Evolutionary conservation across 2,797 vertebrate species (phyloP), one percentile per base, ranked within the genome.

Genomic region (Myotis daubentonii): DNA sequence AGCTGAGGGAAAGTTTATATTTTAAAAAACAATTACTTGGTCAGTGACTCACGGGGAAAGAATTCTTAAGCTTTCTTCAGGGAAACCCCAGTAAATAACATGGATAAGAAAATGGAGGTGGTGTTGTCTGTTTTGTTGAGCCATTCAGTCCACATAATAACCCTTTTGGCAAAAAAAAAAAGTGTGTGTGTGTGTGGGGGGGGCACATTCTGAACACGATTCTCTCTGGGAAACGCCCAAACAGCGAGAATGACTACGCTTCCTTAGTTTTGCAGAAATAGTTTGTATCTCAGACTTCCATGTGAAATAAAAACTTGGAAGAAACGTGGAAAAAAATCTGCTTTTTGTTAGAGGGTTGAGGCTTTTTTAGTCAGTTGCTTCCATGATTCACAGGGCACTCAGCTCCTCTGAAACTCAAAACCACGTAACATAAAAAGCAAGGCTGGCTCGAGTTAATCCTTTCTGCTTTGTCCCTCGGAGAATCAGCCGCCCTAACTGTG

Each of bases 81-180:
- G 98, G 98, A 98, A 98, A 98, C 98, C 98, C 98, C 98, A 98
- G 98, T 98, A 98, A 98, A 98, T 98, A 98, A 98, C 95, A 97
- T 71, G 96, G 97, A 96, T 97, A 96, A 98, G 97, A 98, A 98
- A 97, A 98, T 36, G 95, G 97, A 97, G 97, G 97, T 96, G 96
- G 97, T 97, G 95, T 28, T 98, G 97, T 97, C 97, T 97, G 91
- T 95, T 97, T 95, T 60, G 94, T 95, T 97, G 95, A 49, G 93
- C 89, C 76, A 13, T 60, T 97, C 38, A 38, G 94, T 96, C 97
- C 94, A 87, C 98, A 98, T 95, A 97, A 98, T 97, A 97, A 98
- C 98, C 93, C 94, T 96, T 97, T 86, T 98, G 97, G 97, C 89
- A 80, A 94, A 88, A 94, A 88, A 11, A 38, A 38, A 38, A 38